A percentile compares a stretch with the other conserved stretches of the same genome.
Evolutionary conservation across 2,113 vertebrate genomes (phyloP).

Genomic region (Vicugna pacos): DNA sequence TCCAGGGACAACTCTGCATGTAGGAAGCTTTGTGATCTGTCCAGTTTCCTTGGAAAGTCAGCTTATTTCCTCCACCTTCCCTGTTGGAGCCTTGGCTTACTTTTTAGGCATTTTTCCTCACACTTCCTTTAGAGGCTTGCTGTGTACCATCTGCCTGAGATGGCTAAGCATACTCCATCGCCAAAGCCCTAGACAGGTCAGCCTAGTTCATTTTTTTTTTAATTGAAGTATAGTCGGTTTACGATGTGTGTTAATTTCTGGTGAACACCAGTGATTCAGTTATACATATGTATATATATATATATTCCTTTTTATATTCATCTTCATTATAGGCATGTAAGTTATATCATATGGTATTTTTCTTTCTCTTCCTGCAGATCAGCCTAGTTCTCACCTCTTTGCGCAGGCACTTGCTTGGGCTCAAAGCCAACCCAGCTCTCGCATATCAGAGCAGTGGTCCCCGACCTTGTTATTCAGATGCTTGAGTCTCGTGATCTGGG

Average conservation of each 20-base stretch:
- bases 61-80: not conserved
- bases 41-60: not conserved
- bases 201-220: not conserved
- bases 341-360: too few species aligned
- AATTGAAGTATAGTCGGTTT: too few species aligned
- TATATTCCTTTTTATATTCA: too few species aligned
- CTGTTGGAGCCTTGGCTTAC: not conserved
- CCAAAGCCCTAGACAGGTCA: not conserved
- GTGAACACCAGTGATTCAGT: too few species aligned
- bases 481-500: not conserved
- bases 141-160: not conserved
- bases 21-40: not conserved
- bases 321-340: too few species aligned
- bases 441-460: not conserved
- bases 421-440: not conserved
- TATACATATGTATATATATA: too few species aligned
- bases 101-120: not conserved
- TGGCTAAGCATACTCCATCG: not conserved
- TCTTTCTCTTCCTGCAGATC: too few species aligned
- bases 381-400: not conserved
- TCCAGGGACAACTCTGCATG: not conserved
- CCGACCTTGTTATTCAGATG: not conserved
- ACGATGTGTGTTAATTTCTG: too few species aligned
- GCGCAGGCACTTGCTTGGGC: not conserved
- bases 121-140: not conserved